phyloP scores from a whole-genome alignment of 2,888 invertebrate species.

The Lochmaea crataegi region DNA sequence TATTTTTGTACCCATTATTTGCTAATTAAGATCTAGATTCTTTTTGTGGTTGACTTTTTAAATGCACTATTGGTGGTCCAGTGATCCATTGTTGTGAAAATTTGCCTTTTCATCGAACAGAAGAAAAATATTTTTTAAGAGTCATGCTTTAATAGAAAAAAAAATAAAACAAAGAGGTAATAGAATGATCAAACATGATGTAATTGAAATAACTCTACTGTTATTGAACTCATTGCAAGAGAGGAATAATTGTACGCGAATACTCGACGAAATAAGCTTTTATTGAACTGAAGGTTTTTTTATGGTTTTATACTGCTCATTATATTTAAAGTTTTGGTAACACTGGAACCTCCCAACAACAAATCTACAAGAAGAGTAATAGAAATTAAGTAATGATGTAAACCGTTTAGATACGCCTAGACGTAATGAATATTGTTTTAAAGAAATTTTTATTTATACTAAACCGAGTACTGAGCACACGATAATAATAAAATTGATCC shows the following conservation, averaged over 20 bases:
- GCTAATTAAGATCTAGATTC: slow-evolving; percentile 38
- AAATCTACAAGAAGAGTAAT: too few relatives aligned
- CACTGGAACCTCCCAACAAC: too few relatives aligned
- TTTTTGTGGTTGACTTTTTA: slow-evolving; percentile 36
- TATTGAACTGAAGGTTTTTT: not conserved
- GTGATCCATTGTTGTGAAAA: slow-evolving; percentile 37
- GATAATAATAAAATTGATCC: too few relatives aligned
- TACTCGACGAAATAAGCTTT: not conserved
- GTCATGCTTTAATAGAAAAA: slow-evolving; percentile 12
- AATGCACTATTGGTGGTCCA: slow-evolving; percentile 40
- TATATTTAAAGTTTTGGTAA: not conserved
- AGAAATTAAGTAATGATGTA: too few relatives aligned
- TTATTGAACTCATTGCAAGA: slow-evolving; percentile 8
- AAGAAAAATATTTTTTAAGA: slow-evolving; percentile 13
- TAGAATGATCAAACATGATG: slow-evolving; percentile 15
- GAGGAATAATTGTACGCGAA: not conserved
- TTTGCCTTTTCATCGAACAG: slow-evolving; percentile 28
- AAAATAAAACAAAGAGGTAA: slow-evolving; percentile 8
- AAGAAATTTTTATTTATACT: too few relatives aligned
- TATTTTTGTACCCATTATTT: slow-evolving; percentile 41
- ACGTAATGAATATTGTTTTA: too few relatives aligned
- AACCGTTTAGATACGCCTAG: too few relatives aligned
- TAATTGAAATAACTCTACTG: slow-evolving; percentile 10
- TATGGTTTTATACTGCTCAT: not conserved
- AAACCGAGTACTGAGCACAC: too few relatives aligned